Base-by-base conservation (phyloP, 2,888 invertebrate species). In the Neoascia interrupta region DNA sequence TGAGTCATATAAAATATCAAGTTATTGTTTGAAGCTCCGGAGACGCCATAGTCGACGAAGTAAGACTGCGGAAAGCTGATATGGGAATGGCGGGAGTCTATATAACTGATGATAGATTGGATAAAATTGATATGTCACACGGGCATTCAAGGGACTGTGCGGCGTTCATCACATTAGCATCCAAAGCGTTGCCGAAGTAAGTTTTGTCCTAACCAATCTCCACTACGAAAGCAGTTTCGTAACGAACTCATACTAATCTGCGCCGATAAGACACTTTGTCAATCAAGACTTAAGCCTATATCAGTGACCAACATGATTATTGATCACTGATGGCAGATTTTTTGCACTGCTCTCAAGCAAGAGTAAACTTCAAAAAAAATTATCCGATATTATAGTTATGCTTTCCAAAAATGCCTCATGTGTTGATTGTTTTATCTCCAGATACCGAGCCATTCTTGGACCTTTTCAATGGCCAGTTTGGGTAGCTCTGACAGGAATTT, bases 401-500 rank as follows among this genome's bases (percentile, higher is more conserved):
- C 15, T 8, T 18, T 39, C n/a, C n/a, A n/a, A n/a, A n/a, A n/a
- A n/a, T n/a, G n/a, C n/a, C n/a, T n/a, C n/a, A n/a, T n/a, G n/a
- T n/a, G n/a, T n/a, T n/a, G 8, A 1, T 15, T n/a, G 1, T 18
- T 23, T 31, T 4, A 16, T 45, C 84, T 87, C 43, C 85, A 94
- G 94, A 83, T 95, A 95, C 85, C 92, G 95, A 21, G 95, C 95
- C 0, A 95, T 95, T 60, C 91, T 95, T 89, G 95, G 95, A 1
- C 95, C 95, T 0, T 95, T 95, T 84, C 93, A 94, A 82, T 94
- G 94, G 93, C 92, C 92, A 13, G 95, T 95, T 5, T 95, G 95
- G 95, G 87, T 94, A 15, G 91, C 93, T 1, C 85, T 95, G 10
- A 93, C 93, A 3, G 89, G 92, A 15, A 91, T 92, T 0, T 95